Percentiles rank a stretch among this genome's conserved stretches.
Conservation (phyloP, 2,797 vertebrate genomes). For the Molossus molossus region DNA sequence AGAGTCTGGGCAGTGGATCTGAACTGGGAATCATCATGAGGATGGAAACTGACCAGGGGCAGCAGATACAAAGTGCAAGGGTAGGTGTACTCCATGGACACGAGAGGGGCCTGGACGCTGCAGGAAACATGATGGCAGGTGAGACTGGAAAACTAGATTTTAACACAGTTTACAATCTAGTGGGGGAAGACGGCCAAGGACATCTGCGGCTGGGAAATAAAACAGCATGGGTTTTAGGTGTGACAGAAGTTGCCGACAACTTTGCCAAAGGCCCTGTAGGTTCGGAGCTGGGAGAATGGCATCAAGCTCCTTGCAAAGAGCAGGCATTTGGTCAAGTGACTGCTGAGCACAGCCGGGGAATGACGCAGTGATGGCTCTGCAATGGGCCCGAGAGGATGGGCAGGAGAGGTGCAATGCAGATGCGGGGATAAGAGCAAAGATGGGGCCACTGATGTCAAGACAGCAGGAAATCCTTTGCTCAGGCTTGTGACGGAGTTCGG, state of each 20-base stretch:
- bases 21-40: neutral
- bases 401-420: neutral
- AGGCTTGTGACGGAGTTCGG: no score
- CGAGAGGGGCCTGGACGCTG: neutral
- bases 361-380: neutral
- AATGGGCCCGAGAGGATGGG: neutral
- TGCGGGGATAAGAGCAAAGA: neutral
- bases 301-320: neutral
- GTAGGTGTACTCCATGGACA: neutral
- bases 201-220: neutral
- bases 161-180: neutral
- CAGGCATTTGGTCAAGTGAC: neutral
- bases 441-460: neutral
- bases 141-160: neutral
- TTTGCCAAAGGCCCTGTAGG: neutral
- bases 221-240: neutral
- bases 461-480: neutral
- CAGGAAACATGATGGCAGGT: neutral
- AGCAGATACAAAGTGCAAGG: neutral
- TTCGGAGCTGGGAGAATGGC: neutral
- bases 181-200: neutral
- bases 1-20: neutral
- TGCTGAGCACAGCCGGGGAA: neutral
- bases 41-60: neutral
- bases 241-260: neutral